These are phyloP conservation scores for Odontothrips loti DNA, from an alignment of 2,888 invertebrate genomes.

Conservation along the genomic window DNA sequence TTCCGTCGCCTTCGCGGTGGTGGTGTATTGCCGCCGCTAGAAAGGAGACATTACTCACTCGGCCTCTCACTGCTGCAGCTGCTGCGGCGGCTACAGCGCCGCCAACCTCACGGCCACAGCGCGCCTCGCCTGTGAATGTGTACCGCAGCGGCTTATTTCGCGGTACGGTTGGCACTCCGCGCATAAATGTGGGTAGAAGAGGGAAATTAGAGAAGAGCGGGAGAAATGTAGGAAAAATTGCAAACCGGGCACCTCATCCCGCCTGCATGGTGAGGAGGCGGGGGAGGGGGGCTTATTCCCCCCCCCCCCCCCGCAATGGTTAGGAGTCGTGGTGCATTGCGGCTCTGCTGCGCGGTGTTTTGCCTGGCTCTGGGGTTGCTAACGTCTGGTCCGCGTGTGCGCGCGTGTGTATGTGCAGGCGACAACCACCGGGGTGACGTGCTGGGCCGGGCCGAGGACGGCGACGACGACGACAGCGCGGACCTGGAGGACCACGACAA, in stretches of 20 bases:
- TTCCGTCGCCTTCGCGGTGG: no score
- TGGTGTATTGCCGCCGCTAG: not conserved
- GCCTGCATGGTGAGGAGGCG: no score
- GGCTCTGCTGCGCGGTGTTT: no score
- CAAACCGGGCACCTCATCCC: no score
- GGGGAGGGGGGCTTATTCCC: not conserved
- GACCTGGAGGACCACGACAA: not conserved
- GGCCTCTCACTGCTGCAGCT: not conserved
- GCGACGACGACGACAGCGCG: not conserved
- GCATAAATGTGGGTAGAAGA: no score
- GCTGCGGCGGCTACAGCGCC: not conserved
- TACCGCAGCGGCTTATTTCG: not conserved
- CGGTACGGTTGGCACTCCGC: not conserved
- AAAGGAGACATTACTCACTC: conserved; percentile 2
- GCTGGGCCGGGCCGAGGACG: not conserved
- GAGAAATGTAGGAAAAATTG: no score
- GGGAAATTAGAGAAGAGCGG: no score
- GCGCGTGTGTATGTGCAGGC: not conserved
- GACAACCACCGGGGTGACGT: not conserved
- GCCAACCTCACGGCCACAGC: not conserved
- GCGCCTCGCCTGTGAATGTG: not conserved
- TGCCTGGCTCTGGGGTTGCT: no score
- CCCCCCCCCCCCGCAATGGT: not conserved
- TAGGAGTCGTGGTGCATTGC: not conserved
- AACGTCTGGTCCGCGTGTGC: not conserved